These are phyloP conservation scores for Eriosoma lanigerum DNA, from an alignment of 1,140 invertebrate species.

Conservation along the genomic window DNA sequence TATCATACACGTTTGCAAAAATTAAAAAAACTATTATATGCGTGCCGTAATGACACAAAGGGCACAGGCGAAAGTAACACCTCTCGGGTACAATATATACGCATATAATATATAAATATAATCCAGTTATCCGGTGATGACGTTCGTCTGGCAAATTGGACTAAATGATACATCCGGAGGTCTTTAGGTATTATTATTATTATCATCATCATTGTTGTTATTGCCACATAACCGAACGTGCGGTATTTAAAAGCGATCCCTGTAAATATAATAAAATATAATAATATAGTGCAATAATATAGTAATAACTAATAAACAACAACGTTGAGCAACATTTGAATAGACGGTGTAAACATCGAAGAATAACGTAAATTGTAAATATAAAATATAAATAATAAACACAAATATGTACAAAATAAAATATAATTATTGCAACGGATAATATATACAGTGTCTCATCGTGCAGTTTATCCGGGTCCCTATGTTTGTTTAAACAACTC, in stretches of 20 bases:
- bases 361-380: too few relatives aligned
- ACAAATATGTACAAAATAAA: too few relatives aligned
- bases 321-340: neutral
- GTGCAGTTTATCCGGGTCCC: too few relatives aligned
- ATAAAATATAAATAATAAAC: too few relatives aligned
- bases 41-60: neutral
- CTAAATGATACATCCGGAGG: constrained; percentile 43
- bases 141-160: constrained; percentile 35
- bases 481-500: too few relatives aligned
- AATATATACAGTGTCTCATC: too few relatives aligned
- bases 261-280: neutral
- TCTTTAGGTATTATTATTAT: neutral
- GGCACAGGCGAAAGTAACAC: constrained; percentile 34
- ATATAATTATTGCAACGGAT: too few relatives aligned
- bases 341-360: neutral
- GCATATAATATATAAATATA: neutral
- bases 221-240: neutral
- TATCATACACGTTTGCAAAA: constrained; percentile 6
- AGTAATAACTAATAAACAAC: neutral
- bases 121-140: constrained; percentile 44
- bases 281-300: neutral
- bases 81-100: neutral
- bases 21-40: neutral
- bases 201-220: neutral
- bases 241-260: neutral